Evolutionary conservation across 2,888 invertebrate species (phyloP), one percentile per base, ranked within the genome.

Genomic region (Trichogramma evanescens): DNA sequence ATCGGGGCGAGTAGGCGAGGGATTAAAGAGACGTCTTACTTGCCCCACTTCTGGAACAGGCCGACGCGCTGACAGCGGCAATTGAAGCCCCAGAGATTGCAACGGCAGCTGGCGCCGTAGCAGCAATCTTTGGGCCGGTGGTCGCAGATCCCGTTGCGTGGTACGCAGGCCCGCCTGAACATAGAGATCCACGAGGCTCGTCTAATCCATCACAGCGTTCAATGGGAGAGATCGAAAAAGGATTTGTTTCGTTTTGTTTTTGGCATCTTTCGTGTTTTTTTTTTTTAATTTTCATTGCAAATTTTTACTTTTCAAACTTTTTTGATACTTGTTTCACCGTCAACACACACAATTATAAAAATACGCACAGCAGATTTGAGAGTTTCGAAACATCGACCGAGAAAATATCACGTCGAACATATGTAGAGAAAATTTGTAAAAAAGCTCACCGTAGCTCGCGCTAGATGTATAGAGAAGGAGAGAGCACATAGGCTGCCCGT

Each of bases 81-180:
- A 82, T 93, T 92, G 75, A 89, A 87, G 63, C 92, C 91, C 91
- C 91, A 93, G 56, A 92, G 82, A 79, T 92, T 92, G 83, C 92
- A 93, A 66, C 92, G 84, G 80, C 92, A 93, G 66, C 90, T 88
- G 66, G 89, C 89, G 71, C 88, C 89, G 81, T 87, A 87, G 82
- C 92, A 92, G 82, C 92, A 92, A 78, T 91, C 91, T 65, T 88
- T 87, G 8, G 89, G 89, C 64, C 91, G 84, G 77, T 91, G 89
- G 79, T 92, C 91, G 80, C 92, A 93, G 80, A 88, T 89, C 66
- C 89, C 89, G 5, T 89, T 89, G 66, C 91, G 86, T 71, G 86
- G 84, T 69, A 92, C 83, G 82, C 92, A 92, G 73, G 88, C 87
- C 69, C 89, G 87, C 81, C 89, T 89, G 86, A 86, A 89, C 87